Evolutionary conservation across 2,888 invertebrate genomes (phyloP), one percentile per base, ranked within the genome.

Genomic region (Mesochorus sp.): DNA sequence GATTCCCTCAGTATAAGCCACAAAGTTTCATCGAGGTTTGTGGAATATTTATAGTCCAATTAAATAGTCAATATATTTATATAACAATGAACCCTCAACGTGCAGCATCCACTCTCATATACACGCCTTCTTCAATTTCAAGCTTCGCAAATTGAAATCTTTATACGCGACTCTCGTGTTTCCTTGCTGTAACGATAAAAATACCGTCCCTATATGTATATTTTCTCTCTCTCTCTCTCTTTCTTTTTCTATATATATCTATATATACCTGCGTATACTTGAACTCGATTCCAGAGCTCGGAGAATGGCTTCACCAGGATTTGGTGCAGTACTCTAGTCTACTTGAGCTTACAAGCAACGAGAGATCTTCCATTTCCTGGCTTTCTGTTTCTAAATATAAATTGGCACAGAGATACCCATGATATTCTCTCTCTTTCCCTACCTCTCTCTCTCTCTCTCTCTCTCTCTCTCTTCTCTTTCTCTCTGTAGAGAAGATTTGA

Each of bases 311-410:
- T 8, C 34, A 55, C 61, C 12, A 39, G 44, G 39, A 61, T 61
- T 75, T 26, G 61, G 61, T 67, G 61, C 44, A 37, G 17, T 51
- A 31, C 49, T 42, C 42, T 53, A 26, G 31, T 19, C 28, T 28
- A 37, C 47, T 64, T 24, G 64, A 57, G 8, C 44, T 37, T 37
- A 51, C 21, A 47, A 28, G 6, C 21, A 37, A 44, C n/a, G 19
- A 44, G 28, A 34, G 6, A 24, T 47, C 14, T 62, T 71, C 37
- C 39, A 57, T 59, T 59, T 47, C 21, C 47, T 47, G 34, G 24
- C 12, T 57, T 8, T 44, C 51, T 51, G 44, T 53, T 61, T 31
- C 26, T 44, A 61, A 61, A 68, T 68, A 34, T 44, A 75, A 75
- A 75, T 68, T 34, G 34, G 61, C 12, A 34, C 44, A 19, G 26